Conservation (phyloP, 2,113 vertebrate species). For the Cavia porcellus region DNA sequence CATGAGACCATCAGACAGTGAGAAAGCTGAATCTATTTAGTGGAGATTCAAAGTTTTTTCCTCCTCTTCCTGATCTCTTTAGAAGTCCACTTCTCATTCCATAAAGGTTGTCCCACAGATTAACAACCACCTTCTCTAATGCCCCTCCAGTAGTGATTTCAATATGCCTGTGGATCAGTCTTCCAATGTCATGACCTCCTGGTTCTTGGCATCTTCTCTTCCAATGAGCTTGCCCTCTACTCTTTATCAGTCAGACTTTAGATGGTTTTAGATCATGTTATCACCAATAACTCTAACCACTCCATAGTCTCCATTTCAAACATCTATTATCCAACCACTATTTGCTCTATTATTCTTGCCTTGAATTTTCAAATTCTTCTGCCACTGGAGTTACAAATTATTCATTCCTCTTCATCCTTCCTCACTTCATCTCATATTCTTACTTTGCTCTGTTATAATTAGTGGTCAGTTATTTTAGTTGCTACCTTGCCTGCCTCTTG, state of each 20-base stretch:
- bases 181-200: background rate
- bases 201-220: background rate
- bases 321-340: background rate
- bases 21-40: background rate
- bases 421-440: background rate
- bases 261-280: background rate
- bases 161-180: background rate
- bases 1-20: background rate
- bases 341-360: background rate
- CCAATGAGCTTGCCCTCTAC: background rate
- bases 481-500: background rate
- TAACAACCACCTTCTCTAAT: background rate
- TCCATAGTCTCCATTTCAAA: background rate
- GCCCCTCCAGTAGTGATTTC: background rate
- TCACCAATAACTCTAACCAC: background rate
- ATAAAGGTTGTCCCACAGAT: background rate
- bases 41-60: background rate
- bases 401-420: background rate
- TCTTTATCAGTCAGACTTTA: background rate
- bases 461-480: background rate
- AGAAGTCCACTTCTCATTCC: background rate
- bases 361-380: background rate
- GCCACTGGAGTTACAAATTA: background rate
- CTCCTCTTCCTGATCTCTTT: background rate
- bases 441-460: background rate